Evolutionary conservation across 2,888 invertebrate genomes (phyloP).

Genomic region (Pheosia gnoma): DNA sequence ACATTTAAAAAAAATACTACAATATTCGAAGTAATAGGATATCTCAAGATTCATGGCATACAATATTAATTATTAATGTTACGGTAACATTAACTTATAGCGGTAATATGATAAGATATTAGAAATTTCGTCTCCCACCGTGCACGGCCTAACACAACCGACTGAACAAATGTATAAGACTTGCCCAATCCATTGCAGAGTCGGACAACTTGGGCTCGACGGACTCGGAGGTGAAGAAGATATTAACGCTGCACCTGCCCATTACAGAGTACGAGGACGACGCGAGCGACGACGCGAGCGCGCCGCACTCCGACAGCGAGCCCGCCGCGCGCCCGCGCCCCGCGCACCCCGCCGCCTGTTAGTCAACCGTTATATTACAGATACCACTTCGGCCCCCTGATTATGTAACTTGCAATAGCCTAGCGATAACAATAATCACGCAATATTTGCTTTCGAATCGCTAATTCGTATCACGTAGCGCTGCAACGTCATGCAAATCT

Average conservation of each 20-base stretch:
- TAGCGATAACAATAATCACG: too few species aligned
- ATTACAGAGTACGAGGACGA: conserved; percentile 97
- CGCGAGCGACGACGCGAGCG: conserved; percentile 85
- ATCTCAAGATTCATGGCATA: too few species aligned
- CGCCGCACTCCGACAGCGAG: conserved; percentile 83
- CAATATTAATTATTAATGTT: too few species aligned
- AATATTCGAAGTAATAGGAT: too few species aligned
- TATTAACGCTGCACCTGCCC: conserved; percentile 95
- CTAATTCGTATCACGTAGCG: too few species aligned
- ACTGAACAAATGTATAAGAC: conserved; percentile 10
- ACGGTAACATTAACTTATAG: too few species aligned
- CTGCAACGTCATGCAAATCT: too few species aligned
- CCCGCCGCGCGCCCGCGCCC: conserved; percentile 67
- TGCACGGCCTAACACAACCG: conserved; percentile 21
- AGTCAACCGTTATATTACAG: conserved; percentile 20
- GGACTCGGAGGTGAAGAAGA: conserved; percentile 97
- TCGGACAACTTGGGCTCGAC: conserved; percentile 97
- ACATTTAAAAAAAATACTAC: too few species aligned
- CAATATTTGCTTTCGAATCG: too few species aligned
- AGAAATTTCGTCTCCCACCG: conserved; percentile 23
- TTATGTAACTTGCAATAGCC: too few species aligned
- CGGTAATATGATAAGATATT: conserved; percentile 13
- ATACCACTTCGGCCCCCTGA: too few species aligned
- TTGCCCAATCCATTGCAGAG: conserved; percentile 83
- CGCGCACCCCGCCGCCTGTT: conserved; percentile 71